A percentile compares a stretch with the other conserved stretches of the same genome.
These are phyloP conservation scores for Thripadectes ignobilis DNA, from an alignment of 2,797 vertebrate species.

Conservation along the genomic window DNA sequence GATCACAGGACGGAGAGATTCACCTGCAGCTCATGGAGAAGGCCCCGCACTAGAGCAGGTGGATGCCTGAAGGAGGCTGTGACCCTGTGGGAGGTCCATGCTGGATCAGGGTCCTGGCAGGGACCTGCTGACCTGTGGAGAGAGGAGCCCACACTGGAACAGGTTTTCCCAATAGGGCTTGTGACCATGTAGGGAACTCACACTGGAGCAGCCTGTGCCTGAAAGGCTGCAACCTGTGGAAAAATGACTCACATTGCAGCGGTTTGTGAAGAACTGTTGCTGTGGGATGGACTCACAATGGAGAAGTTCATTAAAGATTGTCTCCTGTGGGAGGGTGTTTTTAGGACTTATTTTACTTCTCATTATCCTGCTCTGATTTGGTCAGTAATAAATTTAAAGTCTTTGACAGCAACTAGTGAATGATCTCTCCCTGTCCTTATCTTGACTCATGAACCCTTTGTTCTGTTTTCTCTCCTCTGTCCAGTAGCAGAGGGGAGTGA, in stretches of 20 bases:
- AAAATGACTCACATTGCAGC: neutral
- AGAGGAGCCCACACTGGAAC: neutral
- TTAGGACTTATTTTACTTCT: neutral
- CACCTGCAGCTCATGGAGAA: neutral
- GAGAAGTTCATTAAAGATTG: neutral
- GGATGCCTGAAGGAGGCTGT: neutral
- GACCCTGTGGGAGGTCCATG: neutral
- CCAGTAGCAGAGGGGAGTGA: neutral
- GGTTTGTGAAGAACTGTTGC: neutral
- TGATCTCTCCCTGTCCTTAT: neutral
- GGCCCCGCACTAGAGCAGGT: neutral
- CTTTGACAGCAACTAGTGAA: neutral
- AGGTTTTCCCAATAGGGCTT: too few species aligned
- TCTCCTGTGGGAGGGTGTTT: neutral
- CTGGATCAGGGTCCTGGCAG: neutral
- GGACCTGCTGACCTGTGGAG: neutral
- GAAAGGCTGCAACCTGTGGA: neutral
- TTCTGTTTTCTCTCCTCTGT: neutral
- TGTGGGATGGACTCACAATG: neutral
- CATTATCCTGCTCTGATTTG: neutral
- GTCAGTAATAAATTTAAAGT: neutral
- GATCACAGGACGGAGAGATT: neutral
- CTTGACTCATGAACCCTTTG: neutral
- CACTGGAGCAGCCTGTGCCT: neutral
- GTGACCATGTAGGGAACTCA: neutral